Base-by-base conservation (phyloP, 2,113 vertebrate genomes). In the Haemorhous mexicanus region DNA sequence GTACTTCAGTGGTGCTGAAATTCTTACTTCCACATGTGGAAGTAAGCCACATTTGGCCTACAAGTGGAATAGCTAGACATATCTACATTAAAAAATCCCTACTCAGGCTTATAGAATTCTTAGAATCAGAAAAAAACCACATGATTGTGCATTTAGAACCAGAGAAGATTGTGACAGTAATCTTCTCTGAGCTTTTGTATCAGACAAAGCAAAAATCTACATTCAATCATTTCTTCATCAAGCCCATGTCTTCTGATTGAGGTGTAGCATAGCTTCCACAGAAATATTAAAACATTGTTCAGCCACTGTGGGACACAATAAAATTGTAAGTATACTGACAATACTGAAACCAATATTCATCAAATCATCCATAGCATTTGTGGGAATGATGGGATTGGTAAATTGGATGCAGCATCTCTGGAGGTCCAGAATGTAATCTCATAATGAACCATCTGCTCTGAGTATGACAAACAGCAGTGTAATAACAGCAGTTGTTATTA, bases 391-490 rank as follows among this genome's bases (percentile, higher is more conserved):
- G 43, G 49, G 17, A 53, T 14, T 77, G 80, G 43, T 26, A 86
- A 81, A 93, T 86, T 55, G 64, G 55, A 75, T 33, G 80, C 16
- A 41, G 24, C 41, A 82, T 89, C 52, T 94, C 73, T 84, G 84
- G 68, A 95, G n/a, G 74, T 94, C 62, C 81, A 84, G 58, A 93
- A 84, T 1, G 1, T 63, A 79, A 90, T 55, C 61, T 92, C 49
- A 47, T 68, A 83, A 94, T 49, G 94, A 96, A 83, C 53, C 90
- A 94, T 84, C 90, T 95, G 96, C 58, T 95, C 61, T 59, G 69
- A 82, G 39, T 43, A 80, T 74, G 91, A 82, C 88, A 93, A 79
- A 80, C 44, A 82, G 53, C 9, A 6, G 56, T 37, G 24, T 50
- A 94, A 74, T 73, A 77, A 41, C 41, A 41, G 41, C 41, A 41